These are phyloP conservation scores for Calyptomena viridis DNA, from an alignment of 2,113 vertebrate genomes.

Conservation along the genomic window DNA sequence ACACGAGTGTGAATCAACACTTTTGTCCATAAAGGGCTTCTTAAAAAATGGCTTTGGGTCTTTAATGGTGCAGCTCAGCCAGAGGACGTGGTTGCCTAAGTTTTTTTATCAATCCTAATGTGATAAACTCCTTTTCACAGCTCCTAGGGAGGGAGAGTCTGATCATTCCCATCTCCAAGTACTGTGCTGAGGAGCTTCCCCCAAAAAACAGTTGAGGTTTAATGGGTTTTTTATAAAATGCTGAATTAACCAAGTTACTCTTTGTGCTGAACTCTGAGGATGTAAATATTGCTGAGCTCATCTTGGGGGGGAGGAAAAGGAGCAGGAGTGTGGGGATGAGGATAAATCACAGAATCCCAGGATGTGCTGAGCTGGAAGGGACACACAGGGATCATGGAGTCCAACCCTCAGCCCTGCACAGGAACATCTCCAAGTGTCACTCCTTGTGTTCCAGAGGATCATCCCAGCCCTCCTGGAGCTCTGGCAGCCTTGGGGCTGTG, in stretches of 20 bases:
- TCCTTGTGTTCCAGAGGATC: too few relatives aligned
- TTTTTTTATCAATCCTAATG: neutral
- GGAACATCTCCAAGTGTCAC: too few relatives aligned
- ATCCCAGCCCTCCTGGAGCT: too few relatives aligned
- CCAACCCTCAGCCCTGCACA: too few relatives aligned
- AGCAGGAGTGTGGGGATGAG: neutral
- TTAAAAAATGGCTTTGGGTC: neutral
- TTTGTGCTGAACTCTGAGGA: neutral
- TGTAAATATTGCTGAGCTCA: neutral
- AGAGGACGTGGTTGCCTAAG: neutral
- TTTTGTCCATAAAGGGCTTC: neutral
- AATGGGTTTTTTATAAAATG: neutral
- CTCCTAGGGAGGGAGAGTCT: neutral
- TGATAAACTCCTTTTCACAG: neutral
- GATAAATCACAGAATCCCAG: neutral
- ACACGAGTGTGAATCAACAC: neutral
- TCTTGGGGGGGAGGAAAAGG: neutral
- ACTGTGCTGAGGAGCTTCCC: neutral
- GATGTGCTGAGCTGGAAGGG: too few relatives aligned
- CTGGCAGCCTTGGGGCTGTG: too few relatives aligned
- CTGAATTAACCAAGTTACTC: neutral
- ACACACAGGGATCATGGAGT: too few relatives aligned
- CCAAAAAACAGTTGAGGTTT: neutral
- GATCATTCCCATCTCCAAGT: neutral
- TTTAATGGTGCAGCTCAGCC: neutral